These are phyloP conservation scores for Caradrina clavipalpis DNA, from an alignment of 2,888 invertebrate genomes.

Conservation along the genomic window DNA sequence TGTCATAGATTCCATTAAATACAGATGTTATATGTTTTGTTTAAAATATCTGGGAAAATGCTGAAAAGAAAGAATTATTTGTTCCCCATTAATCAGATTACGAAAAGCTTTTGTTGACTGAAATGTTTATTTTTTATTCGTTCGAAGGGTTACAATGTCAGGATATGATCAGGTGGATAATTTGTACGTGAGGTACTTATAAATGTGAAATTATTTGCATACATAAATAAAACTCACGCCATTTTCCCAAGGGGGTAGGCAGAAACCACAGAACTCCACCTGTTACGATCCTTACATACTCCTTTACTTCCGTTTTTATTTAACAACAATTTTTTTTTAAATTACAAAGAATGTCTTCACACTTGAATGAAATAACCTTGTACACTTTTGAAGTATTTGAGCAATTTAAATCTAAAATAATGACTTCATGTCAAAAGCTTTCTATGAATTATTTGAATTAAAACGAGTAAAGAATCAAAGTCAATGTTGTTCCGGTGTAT, in stretches of 20 bases:
- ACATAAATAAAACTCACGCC: too few species aligned
- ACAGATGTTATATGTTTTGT: constrained; percentile 25
- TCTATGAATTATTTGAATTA: constrained; percentile 31
- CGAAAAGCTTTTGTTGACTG: constrained; percentile 7
- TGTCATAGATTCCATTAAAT: constrained; percentile 32
- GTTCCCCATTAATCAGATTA: constrained; percentile 14
- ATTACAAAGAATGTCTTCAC: background rate
- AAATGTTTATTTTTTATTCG: background rate
- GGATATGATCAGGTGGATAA: background rate
- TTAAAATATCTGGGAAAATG: constrained; percentile 16
- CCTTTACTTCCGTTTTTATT: too few species aligned
- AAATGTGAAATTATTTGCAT: background rate
- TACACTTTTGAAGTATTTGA: constrained; percentile 6
- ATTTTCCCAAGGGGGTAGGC: too few species aligned
- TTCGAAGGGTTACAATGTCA: background rate
- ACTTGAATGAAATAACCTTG: constrained; percentile 16
- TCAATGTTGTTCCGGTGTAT: constrained; percentile 4
- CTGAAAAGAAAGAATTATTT: constrained; percentile 1
- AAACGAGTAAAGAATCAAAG: constrained; percentile 42
- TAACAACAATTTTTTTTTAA: constrained; percentile 4
- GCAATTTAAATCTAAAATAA: constrained; percentile 20
- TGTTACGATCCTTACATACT: too few species aligned
- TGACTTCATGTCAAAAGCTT: constrained; percentile 16
- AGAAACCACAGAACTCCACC: too few species aligned
- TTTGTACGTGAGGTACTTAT: background rate